Percentiles rank a stretch among this genome's conserved stretches.
Evolutionary conservation across 2,888 invertebrate genomes (phyloP).

Genomic region (Chironomus riparius): DNA sequence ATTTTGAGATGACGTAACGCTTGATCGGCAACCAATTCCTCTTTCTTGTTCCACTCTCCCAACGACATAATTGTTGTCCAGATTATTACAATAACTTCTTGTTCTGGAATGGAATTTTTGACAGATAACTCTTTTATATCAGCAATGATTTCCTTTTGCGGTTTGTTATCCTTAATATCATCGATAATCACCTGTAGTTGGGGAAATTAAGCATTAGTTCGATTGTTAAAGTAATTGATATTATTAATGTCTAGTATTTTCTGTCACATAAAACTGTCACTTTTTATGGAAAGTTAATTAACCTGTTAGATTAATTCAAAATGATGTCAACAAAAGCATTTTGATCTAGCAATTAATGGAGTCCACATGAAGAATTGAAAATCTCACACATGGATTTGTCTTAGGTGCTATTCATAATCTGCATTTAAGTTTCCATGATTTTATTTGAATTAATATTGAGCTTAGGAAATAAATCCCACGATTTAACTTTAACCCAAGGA

Average conservation of each 20-base stretch:
- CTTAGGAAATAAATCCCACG: too few species aligned
- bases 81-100: slow-evolving; percentile 80
- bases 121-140: slow-evolving; percentile 79
- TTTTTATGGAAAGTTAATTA: neutral
- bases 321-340: neutral
- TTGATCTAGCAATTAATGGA: slow-evolving; percentile 10
- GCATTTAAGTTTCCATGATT: neutral
- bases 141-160: slow-evolving; percentile 73
- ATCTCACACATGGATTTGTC: slow-evolving; percentile 13
- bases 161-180: slow-evolving; percentile 77
- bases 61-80: slow-evolving; percentile 93
- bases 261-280: neutral
- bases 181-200: slow-evolving; percentile 60
- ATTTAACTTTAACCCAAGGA: too few species aligned
- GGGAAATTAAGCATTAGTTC: neutral
- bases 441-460: too few species aligned
- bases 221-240: too few species aligned
- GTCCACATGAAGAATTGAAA: neutral
- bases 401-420: neutral
- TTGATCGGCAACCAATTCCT: slow-evolving; percentile 92
- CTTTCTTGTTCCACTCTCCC: slow-evolving; percentile 98
- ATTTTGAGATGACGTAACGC: slow-evolving; percentile 81
- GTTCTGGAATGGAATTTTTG: slow-evolving; percentile 77
- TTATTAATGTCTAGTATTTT: too few species aligned
- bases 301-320: neutral